Conservation (phyloP, 1,140 invertebrate genomes). For the Listronotus oregonensis region DNA sequence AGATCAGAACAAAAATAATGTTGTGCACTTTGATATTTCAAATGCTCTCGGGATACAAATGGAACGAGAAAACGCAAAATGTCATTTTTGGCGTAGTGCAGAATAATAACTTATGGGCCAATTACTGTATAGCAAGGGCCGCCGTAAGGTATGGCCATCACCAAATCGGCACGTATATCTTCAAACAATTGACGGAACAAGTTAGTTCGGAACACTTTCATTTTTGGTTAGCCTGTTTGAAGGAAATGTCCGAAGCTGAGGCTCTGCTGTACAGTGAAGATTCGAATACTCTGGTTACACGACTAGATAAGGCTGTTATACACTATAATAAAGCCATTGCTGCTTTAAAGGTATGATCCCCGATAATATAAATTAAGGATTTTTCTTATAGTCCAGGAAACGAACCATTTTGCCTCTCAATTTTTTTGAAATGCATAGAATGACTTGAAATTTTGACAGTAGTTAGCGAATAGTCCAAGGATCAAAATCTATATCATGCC, state of each 20-base stretch:
- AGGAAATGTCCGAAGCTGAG: slow-evolving; percentile 72
- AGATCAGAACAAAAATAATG: slow-evolving; percentile 62
- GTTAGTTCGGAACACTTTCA: slow-evolving; percentile 89
- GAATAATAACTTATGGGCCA: slow-evolving; percentile 77
- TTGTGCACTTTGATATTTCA: slow-evolving; percentile 84
- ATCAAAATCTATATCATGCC: too few relatives aligned
- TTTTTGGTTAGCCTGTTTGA: slow-evolving; percentile 85
- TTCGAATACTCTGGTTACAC: slow-evolving; percentile 59
- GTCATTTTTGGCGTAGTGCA: slow-evolving; percentile 64
- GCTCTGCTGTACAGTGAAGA: slow-evolving; percentile 48
- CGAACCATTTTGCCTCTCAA: too few relatives aligned
- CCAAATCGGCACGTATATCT: slow-evolving; percentile 70
- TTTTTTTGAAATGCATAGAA: too few relatives aligned
- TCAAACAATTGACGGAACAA: slow-evolving; percentile 69
- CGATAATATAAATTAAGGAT: slow-evolving; percentile 22
- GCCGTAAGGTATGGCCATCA: slow-evolving; percentile 86
- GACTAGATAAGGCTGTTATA: slow-evolving; percentile 66
- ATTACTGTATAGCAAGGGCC: slow-evolving; percentile 84
- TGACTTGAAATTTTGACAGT: too few relatives aligned
- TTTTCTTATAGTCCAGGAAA: too few relatives aligned
- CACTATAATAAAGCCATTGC: slow-evolving; percentile 66
- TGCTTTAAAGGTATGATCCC: slow-evolving; percentile 67
- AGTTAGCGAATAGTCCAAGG: too few relatives aligned
- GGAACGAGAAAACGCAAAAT: slow-evolving; percentile 64
- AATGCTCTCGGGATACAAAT: slow-evolving; percentile 70